Evolutionary conservation across 2,888 invertebrate genomes (phyloP).

Genomic region (Fabriciana adippe): DNA sequence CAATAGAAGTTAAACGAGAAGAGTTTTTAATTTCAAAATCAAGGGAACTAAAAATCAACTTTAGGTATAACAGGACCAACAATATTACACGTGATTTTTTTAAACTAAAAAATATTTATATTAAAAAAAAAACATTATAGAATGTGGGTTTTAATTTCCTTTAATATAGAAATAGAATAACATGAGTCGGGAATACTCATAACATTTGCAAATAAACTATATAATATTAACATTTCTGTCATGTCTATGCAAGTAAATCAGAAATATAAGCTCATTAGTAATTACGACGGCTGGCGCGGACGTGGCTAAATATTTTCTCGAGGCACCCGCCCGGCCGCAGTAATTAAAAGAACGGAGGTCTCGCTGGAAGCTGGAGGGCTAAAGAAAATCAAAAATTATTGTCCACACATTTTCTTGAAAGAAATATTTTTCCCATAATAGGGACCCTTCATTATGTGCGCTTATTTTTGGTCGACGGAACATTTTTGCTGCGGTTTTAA

Average conservation of each 20-base stretch:
- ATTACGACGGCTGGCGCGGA: conserved; percentile 69
- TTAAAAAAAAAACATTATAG: too few species aligned
- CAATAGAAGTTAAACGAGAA: not conserved
- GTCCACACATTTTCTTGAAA: conserved; percentile 64
- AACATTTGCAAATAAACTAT: conserved; percentile 16
- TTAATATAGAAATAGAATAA: not conserved
- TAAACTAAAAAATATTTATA: too few species aligned
- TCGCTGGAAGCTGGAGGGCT: conserved; percentile 46
- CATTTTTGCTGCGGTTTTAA: conserved; percentile 35
- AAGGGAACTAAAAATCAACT: too few species aligned
- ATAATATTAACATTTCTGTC: conserved; percentile 42
- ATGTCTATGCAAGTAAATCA: conserved; percentile 41
- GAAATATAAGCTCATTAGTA: conserved; percentile 74
- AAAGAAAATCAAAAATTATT: conserved; percentile 74
- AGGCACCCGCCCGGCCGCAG: conserved; percentile 58
- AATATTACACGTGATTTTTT: too few species aligned
- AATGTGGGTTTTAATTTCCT: too few species aligned
- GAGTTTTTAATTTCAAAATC: too few species aligned
- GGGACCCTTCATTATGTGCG: conserved; percentile 41
- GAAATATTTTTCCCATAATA: conserved; percentile 51
- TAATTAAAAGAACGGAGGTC: conserved; percentile 75
- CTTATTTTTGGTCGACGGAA: conserved; percentile 37
- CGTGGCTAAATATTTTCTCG: conserved; percentile 76
- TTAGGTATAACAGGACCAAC: too few species aligned
- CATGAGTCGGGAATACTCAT: conserved; percentile 1